phyloP scores from a whole-genome alignment of 2,888 invertebrate species.

The Temnothorax ravouxi region DNA sequence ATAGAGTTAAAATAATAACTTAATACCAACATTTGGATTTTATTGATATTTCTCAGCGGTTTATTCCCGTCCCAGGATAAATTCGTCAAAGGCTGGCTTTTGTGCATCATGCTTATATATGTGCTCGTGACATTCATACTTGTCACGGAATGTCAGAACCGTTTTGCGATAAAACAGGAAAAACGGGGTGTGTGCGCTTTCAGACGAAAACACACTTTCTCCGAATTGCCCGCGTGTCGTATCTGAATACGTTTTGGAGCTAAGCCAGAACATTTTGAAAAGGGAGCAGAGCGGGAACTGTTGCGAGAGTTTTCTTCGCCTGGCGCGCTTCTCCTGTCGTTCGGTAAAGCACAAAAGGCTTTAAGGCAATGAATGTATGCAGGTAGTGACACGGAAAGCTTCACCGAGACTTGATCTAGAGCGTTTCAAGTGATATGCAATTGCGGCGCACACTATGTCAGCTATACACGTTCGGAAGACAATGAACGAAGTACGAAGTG shows the following conservation, averaged over 20 bases:
- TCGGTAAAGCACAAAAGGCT: constrained; percentile 33
- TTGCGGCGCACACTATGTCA: not conserved
- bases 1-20: not conserved
- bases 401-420: constrained; percentile 31
- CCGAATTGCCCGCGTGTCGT: constrained; percentile 64
- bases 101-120: not conserved
- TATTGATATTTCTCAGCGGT: not conserved
- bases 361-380: constrained; percentile 48
- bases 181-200: constrained; percentile 21
- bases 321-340: constrained; percentile 20
- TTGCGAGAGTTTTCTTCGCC: constrained; percentile 62
- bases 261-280: constrained; percentile 67
- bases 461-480: not conserved
- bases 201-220: constrained; percentile 70
- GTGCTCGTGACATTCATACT: not conserved
- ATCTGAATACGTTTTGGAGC: constrained; percentile 67
- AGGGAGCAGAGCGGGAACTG: constrained; percentile 46
- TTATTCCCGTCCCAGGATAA: not conserved
- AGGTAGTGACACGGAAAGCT: constrained; percentile 45
- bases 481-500: constrained; percentile 13
- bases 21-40: not conserved
- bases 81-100: not conserved
- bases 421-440: constrained; percentile 40
- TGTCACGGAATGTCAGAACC: not conserved
- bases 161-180: constrained; percentile 25